Evolutionary conservation across 2,113 vertebrate genomes (phyloP).

Genomic region (Procavia capensis): DNA sequence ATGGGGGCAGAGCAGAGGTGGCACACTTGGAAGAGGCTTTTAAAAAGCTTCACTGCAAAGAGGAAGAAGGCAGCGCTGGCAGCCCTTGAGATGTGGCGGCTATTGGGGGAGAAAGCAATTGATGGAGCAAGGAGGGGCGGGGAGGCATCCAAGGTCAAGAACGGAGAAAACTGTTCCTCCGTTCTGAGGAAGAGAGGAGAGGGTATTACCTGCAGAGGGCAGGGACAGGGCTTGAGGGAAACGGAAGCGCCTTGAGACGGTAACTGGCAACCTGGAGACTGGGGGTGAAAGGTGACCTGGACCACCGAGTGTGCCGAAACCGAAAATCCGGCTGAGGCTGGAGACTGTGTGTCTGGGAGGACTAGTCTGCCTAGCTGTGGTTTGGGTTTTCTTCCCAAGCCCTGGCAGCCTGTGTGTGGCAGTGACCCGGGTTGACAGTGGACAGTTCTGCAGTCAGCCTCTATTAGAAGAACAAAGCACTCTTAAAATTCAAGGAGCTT

Average conservation of each 20-base stretch:
- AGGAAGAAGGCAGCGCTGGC: not conserved
- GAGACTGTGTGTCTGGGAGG: not conserved
- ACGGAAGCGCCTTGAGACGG: not conserved
- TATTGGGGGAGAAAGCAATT: not conserved
- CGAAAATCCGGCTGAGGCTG: not conserved
- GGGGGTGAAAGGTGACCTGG: not conserved
- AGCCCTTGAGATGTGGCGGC: fast-evolving
- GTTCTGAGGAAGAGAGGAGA: not conserved
- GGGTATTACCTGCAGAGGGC: not conserved
- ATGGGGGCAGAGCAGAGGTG: not conserved
- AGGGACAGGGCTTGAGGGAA: not conserved
- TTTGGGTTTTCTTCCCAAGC: not conserved
- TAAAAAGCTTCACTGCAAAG: not conserved
- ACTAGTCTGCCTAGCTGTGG: no score
- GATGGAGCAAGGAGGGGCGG: not conserved
- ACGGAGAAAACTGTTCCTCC: not conserved
- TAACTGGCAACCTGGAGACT: not conserved
- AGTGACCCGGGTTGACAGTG: not conserved
- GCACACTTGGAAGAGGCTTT: not conserved
- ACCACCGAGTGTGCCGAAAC: not conserved
- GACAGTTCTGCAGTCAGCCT: not conserved
- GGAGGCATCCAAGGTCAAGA: not conserved
- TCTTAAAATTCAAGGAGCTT: not conserved
- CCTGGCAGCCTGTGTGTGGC: not conserved
- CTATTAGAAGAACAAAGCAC: not conserved